Percentiles rank a stretch among this genome's conserved stretches.
Conservation (phyloP, 1,140 invertebrate genomes). For the Physella acuta region DNA sequence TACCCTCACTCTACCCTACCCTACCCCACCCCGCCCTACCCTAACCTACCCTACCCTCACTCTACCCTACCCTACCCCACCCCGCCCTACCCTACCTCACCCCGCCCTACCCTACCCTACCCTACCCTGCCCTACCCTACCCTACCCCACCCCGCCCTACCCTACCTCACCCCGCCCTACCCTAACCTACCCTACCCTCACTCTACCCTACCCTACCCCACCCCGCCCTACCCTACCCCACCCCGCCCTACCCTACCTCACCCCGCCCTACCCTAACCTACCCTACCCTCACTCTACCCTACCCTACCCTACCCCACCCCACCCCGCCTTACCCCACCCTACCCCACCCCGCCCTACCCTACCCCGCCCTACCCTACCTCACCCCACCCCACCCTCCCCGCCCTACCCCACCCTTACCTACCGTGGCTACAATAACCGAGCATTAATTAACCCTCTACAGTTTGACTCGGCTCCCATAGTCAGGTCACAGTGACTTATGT, state of each 20-base stretch:
- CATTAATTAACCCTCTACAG: not conserved
- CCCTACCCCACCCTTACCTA: constrained; percentile 3
- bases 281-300: too few species aligned
- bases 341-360: constrained; percentile 3
- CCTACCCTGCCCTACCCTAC: constrained; percentile 5
- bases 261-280: too few species aligned
- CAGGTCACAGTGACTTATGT: too few species aligned
- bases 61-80: not conserved
- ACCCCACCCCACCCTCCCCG: constrained; percentile 1
- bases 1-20: too few species aligned
- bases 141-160: constrained; percentile 6
- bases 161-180: too few species aligned
- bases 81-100: not conserved
- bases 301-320: not conserved
- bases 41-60: too few species aligned
- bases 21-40: too few species aligned
- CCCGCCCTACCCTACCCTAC: not conserved
- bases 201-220: constrained; percentile 1
- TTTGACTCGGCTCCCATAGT: not conserved
- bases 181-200: too few species aligned
- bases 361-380: constrained; percentile 1
- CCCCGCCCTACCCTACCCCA: constrained; percentile 6
- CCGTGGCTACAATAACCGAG: not conserved
- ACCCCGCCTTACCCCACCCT: not conserved
- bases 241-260: constrained; percentile 6